Evolutionary conservation across 35 echinoderm and acorn worm genomes (phyloP), one percentile per base, ranked within the genome.

Genomic region (Eucidaris tribuloides): DNA sequence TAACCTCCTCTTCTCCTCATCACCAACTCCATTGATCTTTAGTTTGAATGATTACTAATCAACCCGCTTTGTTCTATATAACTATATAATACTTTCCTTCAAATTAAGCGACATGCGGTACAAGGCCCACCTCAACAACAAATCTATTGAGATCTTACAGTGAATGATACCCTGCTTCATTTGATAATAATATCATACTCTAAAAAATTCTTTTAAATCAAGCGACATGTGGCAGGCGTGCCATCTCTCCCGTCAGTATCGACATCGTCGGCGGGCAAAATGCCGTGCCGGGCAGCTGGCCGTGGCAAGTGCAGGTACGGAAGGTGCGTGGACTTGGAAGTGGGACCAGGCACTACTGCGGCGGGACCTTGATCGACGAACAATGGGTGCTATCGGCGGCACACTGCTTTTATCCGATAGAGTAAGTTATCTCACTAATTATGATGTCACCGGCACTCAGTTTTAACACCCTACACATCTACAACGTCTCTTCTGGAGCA

Each of bases 371-470:
- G 13, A 89, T 96, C 32, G 81, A 90, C 35, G 65, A 90, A 30
- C 62, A 89, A 46, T 96, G 92, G 92, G 78, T 96, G 18, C 39
- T 96, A 29, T 91, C 92, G 1, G 92, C 92, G 3, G 87, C 82
- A 22, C 92, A 96, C 46, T 96, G 92, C 33, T 86, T 96, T 32
- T 83, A 83, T 78, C 83, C 76, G 68, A 79, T 87, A 81, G 5
- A 25, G 5, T 54, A 54, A 54, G 49, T 54, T 54, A 54, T 54
- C 49, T 54, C n/a, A 54, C 49, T 54, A 13, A 54, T 54, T 54
- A 13, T 54, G 9, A n/a, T 54, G 49, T 54, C n/a, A 13, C 9
- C n/a, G 9, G n/a, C 9, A n/a, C 49, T 9, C 49, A 54, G n/a
- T 54, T 13, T n/a, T 54, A 9, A 9, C 49, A 54, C 9, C n/a